phyloP scores from a whole-genome alignment of 2,888 invertebrate species.

The Tetragonula carbonaria region DNA sequence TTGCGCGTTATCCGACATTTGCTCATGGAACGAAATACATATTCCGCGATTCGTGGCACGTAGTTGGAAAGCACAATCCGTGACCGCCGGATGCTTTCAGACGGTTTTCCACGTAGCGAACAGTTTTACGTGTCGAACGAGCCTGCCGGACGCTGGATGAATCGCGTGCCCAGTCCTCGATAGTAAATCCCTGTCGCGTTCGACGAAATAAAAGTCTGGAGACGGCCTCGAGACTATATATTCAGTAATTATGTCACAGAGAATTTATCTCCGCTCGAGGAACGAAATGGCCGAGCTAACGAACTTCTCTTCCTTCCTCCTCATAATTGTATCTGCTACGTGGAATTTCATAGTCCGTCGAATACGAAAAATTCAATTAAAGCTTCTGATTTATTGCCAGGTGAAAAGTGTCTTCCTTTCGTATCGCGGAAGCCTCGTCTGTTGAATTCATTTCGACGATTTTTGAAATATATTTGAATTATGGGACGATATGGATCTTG shows the following conservation, averaged over 20 bases:
- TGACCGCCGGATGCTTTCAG: slow-evolving; percentile 51
- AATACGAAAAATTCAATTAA: background rate
- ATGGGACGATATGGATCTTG: too few species aligned
- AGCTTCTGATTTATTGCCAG: background rate
- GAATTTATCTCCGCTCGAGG: background rate
- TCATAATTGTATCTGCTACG: too few species aligned
- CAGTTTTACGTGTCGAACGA: slow-evolving; percentile 48
- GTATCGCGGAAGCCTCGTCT: background rate
- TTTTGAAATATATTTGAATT: too few species aligned
- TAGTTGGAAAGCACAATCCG: slow-evolving; percentile 34
- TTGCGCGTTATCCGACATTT: slow-evolving; percentile 7
- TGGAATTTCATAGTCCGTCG: background rate
- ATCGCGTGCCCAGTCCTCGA: background rate
- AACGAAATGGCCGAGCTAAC: background rate
- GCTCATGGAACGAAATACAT: background rate
- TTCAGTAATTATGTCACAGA: background rate
- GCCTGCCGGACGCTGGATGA: background rate
- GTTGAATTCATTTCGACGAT: background rate
- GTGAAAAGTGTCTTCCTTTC: too few species aligned
- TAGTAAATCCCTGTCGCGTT: slow-evolving; percentile 2
- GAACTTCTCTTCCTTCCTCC: background rate
- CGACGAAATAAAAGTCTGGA: background rate
- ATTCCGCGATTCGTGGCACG: slow-evolving; percentile 38
- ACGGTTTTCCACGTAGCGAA: slow-evolving; percentile 52
- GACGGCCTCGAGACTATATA: background rate